Conservation (phyloP, 2,113 vertebrate genomes). For the Cyanistes caeruleus region DNA sequence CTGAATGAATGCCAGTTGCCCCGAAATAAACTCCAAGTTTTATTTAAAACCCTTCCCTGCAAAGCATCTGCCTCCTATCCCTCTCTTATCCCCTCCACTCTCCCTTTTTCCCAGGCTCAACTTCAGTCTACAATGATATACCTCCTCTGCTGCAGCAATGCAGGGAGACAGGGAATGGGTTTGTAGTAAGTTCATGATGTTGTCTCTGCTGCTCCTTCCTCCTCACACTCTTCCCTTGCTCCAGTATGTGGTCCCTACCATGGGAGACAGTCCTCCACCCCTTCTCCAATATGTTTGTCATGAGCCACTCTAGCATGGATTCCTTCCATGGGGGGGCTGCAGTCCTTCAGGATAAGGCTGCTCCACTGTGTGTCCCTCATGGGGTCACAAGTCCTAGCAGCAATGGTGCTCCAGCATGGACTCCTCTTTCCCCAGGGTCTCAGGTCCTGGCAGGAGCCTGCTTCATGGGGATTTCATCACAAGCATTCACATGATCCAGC, state of each 20-base stretch:
- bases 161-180: neutral
- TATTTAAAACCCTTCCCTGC: neutral
- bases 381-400: neutral
- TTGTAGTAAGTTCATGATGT: neutral
- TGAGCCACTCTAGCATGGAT: accelerated
- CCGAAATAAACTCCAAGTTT: neutral
- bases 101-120: neutral
- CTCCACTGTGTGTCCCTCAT: neutral
- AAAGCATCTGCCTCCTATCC: neutral
- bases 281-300: neutral
- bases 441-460: neutral
- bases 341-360: neutral
- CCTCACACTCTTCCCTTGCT: neutral
- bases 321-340: neutral
- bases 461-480: neutral
- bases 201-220: neutral
- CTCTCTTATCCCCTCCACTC: neutral
- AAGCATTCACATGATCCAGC: neutral
- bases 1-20: neutral
- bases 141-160: neutral
- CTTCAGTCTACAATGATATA: neutral
- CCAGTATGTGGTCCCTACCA: neutral
- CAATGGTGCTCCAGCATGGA: neutral
- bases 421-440: neutral
- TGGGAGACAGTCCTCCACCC: neutral